Conservation (phyloP, 2,888 invertebrate species). For the Microctonus hyperodae region DNA sequence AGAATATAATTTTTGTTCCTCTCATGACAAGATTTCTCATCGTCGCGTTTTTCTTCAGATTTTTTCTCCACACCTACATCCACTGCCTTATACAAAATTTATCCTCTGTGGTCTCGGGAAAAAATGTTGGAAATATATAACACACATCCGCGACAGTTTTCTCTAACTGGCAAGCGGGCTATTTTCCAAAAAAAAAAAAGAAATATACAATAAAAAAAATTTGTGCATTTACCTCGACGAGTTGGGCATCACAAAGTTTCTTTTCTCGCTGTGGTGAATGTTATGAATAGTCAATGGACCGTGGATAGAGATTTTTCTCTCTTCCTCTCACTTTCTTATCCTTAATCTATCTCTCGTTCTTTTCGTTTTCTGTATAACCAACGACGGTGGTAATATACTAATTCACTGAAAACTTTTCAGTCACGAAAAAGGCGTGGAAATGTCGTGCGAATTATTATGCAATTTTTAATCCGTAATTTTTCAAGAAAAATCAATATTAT, state of each 20-base stretch:
- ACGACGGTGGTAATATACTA: constrained; percentile 9
- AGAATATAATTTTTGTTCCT: neutral
- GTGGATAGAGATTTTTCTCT: constrained; percentile 17
- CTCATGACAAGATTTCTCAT: neutral
- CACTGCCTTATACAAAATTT: neutral
- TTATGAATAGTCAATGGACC: constrained; percentile 44
- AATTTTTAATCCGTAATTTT: constrained; percentile 32
- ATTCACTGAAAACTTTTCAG: constrained; percentile 12
- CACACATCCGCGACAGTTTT: neutral
- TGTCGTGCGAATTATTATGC: constrained; percentile 36
- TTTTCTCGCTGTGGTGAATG: constrained; percentile 22
- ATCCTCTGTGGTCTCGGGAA: neutral
- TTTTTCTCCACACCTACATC: constrained; percentile 4
- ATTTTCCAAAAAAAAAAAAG: constrained; percentile 10
- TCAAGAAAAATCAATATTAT: neutral
- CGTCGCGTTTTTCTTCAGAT: neutral
- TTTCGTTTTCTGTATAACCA: neutral
- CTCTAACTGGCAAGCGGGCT: neutral
- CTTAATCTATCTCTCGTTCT: neutral
- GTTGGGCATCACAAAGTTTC: constrained; percentile 24
- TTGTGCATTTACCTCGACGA: constrained; percentile 19
- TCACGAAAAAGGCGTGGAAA: neutral
- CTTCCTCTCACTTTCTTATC: neutral
- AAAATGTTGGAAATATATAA: constrained; percentile 1
- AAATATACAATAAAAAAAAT: constrained; percentile 1